Percentiles rank a stretch among this genome's conserved stretches.
Conservation (phyloP, 2,888 invertebrate species). For the Holacanthella duospinosa region DNA sequence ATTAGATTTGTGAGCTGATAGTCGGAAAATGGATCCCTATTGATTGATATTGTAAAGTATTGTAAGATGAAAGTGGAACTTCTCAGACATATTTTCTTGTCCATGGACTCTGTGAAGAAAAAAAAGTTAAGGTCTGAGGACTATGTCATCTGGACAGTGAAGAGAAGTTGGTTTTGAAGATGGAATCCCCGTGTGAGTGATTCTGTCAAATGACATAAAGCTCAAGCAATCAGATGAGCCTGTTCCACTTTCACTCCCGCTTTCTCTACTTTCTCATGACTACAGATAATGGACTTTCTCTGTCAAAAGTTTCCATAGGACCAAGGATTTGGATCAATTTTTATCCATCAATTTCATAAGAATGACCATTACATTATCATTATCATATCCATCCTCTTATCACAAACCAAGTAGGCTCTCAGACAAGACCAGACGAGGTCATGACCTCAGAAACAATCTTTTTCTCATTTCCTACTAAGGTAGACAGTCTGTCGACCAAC, state of each 20-base stretch:
- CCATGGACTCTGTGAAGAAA: no score
- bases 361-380: background rate
- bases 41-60: background rate
- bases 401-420: background rate
- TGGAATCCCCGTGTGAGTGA: constrained; percentile 5
- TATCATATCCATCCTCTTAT: background rate
- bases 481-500: no score
- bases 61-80: background rate
- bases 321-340: background rate
- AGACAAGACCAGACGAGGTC: background rate
- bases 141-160: background rate
- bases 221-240: background rate
- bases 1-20: no score
- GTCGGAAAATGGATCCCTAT: background rate
- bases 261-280: background rate
- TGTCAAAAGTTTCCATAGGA: background rate
- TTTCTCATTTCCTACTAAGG: background rate
- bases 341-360: background rate
- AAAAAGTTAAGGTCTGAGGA: no score
- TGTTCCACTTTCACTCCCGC: background rate
- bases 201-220: constrained; percentile 3
- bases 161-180: background rate
- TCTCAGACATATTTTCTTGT: no score
- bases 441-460: background rate
- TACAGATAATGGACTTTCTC: constrained; percentile 2